phyloP scores from a whole-genome alignment of 2,888 invertebrate genomes.

The Caenorhabditis sinica region DNA sequence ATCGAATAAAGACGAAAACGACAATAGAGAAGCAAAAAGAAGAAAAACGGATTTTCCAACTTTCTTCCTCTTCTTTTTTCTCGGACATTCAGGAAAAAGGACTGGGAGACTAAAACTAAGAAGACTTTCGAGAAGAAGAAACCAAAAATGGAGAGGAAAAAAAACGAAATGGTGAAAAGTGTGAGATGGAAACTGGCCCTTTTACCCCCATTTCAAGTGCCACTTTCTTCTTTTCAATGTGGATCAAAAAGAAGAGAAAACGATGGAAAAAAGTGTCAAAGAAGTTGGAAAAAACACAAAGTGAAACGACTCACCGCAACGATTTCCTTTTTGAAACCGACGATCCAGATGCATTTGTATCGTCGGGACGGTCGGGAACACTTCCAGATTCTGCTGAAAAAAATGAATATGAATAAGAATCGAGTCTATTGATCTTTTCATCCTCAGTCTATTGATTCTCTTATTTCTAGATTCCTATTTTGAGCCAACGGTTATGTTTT shows the following conservation, averaged over 20 bases:
- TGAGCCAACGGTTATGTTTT: constrained; percentile 5
- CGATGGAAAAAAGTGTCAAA: constrained; percentile 16
- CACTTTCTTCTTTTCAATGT: constrained; percentile 45
- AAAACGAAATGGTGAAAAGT: constrained; percentile 20
- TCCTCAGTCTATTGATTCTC: too few species aligned
- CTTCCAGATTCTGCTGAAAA: constrained; percentile 68
- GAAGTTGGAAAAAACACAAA: constrained; percentile 12
- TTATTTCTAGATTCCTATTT: too few species aligned
- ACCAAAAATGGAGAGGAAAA: constrained; percentile 2
- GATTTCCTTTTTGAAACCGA: constrained; percentile 73
- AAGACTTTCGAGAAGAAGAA: constrained; percentile 14
- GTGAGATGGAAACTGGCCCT: constrained; percentile 34
- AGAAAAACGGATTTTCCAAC: constrained; percentile 40
- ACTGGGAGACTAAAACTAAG: constrained; percentile 10
- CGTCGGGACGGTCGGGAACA: constrained; percentile 72
- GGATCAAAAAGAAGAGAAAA: constrained; percentile 28
- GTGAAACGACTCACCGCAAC: constrained; percentile 66
- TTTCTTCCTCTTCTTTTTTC: constrained; percentile 22
- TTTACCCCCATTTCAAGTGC: constrained; percentile 50
- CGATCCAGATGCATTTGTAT: constrained; percentile 58
- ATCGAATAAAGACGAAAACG: constrained; percentile 47
- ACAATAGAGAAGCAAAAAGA: constrained; percentile 22
- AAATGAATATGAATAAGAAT: too few species aligned
- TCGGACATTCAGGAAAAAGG: constrained; percentile 2
- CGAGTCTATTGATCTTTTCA: too few species aligned